A percentile compares a stretch with the other conserved stretches of the same genome.
Evolutionary conservation across 2,113 vertebrate species (phyloP).

Genomic region (Eupsittula cactorum): DNA sequence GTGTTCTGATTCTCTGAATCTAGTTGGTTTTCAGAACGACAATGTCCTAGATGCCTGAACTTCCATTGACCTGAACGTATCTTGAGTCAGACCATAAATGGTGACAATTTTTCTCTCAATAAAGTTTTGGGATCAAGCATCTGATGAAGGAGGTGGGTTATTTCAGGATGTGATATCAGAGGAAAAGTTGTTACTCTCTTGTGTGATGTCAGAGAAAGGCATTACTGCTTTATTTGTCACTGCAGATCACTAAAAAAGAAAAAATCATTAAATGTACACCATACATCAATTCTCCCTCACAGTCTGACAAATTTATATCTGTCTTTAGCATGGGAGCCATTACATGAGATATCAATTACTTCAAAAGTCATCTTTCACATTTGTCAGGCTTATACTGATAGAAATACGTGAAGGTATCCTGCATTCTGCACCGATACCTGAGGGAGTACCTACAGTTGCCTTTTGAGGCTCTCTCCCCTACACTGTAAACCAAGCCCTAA

Average conservation of each 20-base stretch:
- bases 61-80: neutral
- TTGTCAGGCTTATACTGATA: constrained; percentile 29
- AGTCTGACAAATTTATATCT: constrained; percentile 70
- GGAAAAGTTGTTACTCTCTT: neutral
- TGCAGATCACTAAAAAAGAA: constrained; percentile 54
- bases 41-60: neutral
- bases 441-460: neutral
- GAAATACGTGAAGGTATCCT: constrained; percentile 40
- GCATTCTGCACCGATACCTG: constrained; percentile 21
- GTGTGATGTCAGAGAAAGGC: neutral
- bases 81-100: neutral
- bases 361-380: constrained; percentile 54
- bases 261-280: constrained; percentile 56
- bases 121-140: neutral
- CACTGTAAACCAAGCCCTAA: constrained; percentile 51
- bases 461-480: constrained; percentile 45
- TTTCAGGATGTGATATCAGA: neutral
- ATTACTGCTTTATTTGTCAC: neutral
- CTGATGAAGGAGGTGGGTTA: neutral
- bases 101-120: neutral
- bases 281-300: constrained; percentile 53
- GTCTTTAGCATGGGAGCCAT: constrained; percentile 44
- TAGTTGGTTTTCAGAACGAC: neutral
- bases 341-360: constrained; percentile 67
- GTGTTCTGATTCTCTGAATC: neutral